Base-by-base conservation (phyloP, 1,140 invertebrate species). In the Bombus balteatus region DNA sequence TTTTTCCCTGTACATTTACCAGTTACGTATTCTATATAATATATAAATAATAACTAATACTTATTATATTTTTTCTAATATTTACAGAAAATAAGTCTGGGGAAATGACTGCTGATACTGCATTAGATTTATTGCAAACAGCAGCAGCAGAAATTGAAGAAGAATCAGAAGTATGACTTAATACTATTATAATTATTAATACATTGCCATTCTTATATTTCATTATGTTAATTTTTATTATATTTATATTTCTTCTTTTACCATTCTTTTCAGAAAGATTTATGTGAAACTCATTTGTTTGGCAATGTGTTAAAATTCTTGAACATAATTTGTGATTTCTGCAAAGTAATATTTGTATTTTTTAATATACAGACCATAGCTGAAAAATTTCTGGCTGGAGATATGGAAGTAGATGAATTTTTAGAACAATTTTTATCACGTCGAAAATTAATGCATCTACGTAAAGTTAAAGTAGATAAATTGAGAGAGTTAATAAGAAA, bases 61-160 rank as follows among this genome's bases (percentile, higher is more conserved):
- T 71, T 39, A 39, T 72, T 72, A n/a, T 25, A 28, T 37, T 18
- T 37, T 18, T 6, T 37, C 57, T 15, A 53, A 74, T 74, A 89
- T 92, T 91, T 95, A 18, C 39, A 96, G 97, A 97, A 92, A 96
- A 96, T 86, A 97, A 97, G 92, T 96, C 96, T 47, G 96, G 96
- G 57, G 96, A 96, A 62, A 96, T 97, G 91, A 97, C 97, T 18
- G 95, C 97, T 75, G 98, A 99, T 89, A 98, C 97, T 43, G 97
- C 97, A 22, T 94, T 98, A 83, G 98, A 98, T 1, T 93, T 99
- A 57, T 95, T 99, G 28, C 98, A 98, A 96, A 97, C 98, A 62
- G 97, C 98, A 28, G 97, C 98, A 73, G 97, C 98, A 77, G 97
- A 98, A 96, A 97, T 97, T 73, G 98, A 99, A 95, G 98, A 99